These are phyloP conservation scores for Drosophila biarmipes DNA, from an alignment of 1,140 invertebrate genomes.

Conservation along the genomic window DNA sequence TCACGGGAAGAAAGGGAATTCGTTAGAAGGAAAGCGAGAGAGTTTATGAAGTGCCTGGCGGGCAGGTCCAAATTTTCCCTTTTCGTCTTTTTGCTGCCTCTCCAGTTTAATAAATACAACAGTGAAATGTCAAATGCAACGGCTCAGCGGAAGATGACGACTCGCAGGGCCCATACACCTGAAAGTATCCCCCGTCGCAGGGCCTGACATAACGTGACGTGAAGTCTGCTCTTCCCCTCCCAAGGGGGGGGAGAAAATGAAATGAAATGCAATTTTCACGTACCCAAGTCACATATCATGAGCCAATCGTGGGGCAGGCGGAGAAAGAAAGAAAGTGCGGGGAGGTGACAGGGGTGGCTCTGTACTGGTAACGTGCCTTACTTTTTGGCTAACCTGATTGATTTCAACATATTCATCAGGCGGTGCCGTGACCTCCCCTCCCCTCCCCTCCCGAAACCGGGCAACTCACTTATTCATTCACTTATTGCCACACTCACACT, in stretches of 20 bases:
- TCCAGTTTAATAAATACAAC: conserved; percentile 38
- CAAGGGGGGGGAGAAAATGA: not conserved
- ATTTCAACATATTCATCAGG: conserved; percentile 71
- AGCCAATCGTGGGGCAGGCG: conserved; percentile 35
- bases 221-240: conserved; percentile 25
- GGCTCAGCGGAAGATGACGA: conserved; percentile 26
- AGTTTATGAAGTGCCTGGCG: conserved; percentile 24
- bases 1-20: conserved; percentile 25
- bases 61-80: not conserved
- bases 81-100: not conserved
- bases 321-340: not conserved
- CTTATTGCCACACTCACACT: conserved; percentile 25
- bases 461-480: conserved; percentile 33
- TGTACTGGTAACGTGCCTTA: conserved; percentile 27
- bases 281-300: conserved; percentile 64
- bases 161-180: conserved; percentile 12
- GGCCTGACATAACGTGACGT: conserved; percentile 45
- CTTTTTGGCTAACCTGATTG: conserved; percentile 68
- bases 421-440: conserved; percentile 7
- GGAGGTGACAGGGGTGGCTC: not conserved
- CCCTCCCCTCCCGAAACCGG: not conserved
- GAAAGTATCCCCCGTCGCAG: conserved; percentile 5
- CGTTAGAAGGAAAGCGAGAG: conserved; percentile 12
- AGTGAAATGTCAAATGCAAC: conserved; percentile 46
- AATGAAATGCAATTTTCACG: conserved; percentile 79